phyloP scores from a whole-genome alignment of 2,888 invertebrate genomes.

The Drosophila yooni region DNA sequence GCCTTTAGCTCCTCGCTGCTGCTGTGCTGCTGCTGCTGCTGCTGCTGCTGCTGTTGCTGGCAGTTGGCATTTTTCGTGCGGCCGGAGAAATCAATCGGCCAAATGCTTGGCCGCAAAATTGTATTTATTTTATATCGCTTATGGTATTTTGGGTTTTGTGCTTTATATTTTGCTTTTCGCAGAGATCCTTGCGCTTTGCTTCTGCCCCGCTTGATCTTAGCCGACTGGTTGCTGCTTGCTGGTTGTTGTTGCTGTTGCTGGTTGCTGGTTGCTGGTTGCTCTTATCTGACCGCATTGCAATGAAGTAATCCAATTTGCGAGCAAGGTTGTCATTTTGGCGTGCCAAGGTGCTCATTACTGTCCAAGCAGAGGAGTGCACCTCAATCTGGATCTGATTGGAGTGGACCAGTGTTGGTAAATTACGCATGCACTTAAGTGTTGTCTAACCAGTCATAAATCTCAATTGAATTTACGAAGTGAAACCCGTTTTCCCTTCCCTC shows the following conservation, averaged over 20 bases:
- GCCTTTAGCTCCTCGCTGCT: slow-evolving; percentile 1
- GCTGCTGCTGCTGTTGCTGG: slow-evolving; percentile 24
- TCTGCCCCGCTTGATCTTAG: slow-evolving; percentile 10
- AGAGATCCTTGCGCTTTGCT: slow-evolving; percentile 1
- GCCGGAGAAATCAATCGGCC: slow-evolving; percentile 72
- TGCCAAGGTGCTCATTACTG: slow-evolving; percentile 74
- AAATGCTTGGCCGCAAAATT: slow-evolving; percentile 68
- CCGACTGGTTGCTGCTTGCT: slow-evolving; percentile 44
- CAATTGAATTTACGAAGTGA: slow-evolving; percentile 50
- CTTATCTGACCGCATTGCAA: slow-evolving; percentile 61
- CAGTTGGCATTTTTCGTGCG: slow-evolving; percentile 61
- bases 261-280: slow-evolving; percentile 22
- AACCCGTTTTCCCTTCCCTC: slow-evolving; percentile 36
- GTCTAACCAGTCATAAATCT: slow-evolving; percentile 60
- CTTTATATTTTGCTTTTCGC: neutral
- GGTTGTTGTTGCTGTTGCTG: slow-evolving; percentile 14
- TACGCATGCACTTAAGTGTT: slow-evolving; percentile 16
- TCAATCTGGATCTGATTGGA: slow-evolving; percentile 7
- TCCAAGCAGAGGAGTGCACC: slow-evolving; percentile 2
- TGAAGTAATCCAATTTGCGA: slow-evolving; percentile 78
- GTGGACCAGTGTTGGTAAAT: slow-evolving; percentile 36
- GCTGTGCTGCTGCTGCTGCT: slow-evolving; percentile 1
- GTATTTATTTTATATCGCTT: slow-evolving; percentile 70
- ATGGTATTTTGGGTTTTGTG: slow-evolving; percentile 15
- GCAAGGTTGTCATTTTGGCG: slow-evolving; percentile 74